phyloP scores from a whole-genome alignment of 2,888 invertebrate species.

The Apeira syringaria region DNA sequence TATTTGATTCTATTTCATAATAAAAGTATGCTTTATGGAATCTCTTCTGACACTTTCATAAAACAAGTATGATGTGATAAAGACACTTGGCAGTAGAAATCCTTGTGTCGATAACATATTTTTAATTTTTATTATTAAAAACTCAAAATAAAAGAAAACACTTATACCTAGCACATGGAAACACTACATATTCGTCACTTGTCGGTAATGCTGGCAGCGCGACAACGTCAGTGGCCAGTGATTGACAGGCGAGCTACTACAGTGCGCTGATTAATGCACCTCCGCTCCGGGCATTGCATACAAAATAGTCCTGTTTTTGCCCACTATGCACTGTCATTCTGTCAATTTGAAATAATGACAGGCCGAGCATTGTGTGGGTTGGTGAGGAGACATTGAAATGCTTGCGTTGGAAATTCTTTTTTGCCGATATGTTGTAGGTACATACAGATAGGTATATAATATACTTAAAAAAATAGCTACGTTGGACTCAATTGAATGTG shows the following conservation, averaged over 20 bases:
- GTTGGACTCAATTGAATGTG: too few relatives aligned
- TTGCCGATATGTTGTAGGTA: too few relatives aligned
- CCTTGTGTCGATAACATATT: too few relatives aligned
- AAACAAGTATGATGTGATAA: too few relatives aligned
- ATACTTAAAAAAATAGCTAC: too few relatives aligned
- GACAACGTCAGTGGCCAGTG: slow-evolving; percentile 31
- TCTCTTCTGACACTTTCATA: too few relatives aligned
- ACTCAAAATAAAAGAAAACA: too few relatives aligned
- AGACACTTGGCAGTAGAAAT: too few relatives aligned
- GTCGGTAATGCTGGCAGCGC: slow-evolving; percentile 19
- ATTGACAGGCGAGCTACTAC: slow-evolving; percentile 30
- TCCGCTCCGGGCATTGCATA: slow-evolving; percentile 26
- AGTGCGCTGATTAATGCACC: slow-evolving; percentile 33
- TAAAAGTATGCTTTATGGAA: too few relatives aligned
- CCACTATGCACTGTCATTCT: slow-evolving; percentile 21
- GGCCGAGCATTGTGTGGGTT: slow-evolving; percentile 18
- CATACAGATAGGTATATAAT: too few relatives aligned
- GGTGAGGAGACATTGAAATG: slow-evolving; percentile 20
- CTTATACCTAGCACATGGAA: background rate
- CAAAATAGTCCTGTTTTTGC: slow-evolving; percentile 29
- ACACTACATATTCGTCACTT: slow-evolving; percentile 7
- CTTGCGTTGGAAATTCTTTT: slow-evolving; percentile 1
- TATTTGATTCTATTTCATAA: too few relatives aligned
- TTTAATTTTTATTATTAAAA: too few relatives aligned
- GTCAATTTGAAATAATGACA: slow-evolving; percentile 30